A percentile compares a stretch with the other conserved stretches of the same genome.
phyloP scores from a whole-genome alignment of 1,140 invertebrate species.

The Papilio glaucus region DNA sequence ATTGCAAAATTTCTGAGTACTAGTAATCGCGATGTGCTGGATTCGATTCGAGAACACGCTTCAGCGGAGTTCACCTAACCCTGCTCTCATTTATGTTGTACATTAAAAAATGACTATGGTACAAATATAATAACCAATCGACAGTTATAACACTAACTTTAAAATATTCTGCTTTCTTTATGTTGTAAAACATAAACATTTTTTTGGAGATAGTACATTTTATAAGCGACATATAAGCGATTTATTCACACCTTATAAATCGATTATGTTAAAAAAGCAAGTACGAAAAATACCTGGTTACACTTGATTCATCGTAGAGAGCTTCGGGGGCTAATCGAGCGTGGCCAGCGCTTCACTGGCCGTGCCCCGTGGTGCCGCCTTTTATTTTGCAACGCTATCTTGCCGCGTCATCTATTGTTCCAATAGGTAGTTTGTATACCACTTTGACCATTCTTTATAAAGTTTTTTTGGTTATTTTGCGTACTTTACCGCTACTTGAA shows the following conservation, averaged over 20 bases:
- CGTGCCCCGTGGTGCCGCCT: constrained; percentile 41
- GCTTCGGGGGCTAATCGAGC: constrained; percentile 57
- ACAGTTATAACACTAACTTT: not conserved
- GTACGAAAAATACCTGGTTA: constrained; percentile 4
- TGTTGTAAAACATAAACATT: not conserved
- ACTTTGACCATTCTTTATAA: not conserved
- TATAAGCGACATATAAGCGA: too few relatives aligned
- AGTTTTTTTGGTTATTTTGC: too few relatives aligned
- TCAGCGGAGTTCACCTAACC: too few relatives aligned
- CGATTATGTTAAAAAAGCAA: constrained; percentile 26
- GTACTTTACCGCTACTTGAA: not conserved
- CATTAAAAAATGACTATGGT: too few relatives aligned
- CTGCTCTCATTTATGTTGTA: too few relatives aligned
- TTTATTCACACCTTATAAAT: too few relatives aligned
- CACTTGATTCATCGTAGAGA: constrained; percentile 38
- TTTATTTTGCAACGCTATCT: constrained; percentile 52
- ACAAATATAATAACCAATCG: too few relatives aligned
- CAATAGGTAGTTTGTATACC: not conserved
- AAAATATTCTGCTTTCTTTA: not conserved
- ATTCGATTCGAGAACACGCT: too few relatives aligned
- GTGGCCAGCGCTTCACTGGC: constrained; percentile 35
- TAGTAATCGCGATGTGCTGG: too few relatives aligned
- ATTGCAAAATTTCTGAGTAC: too few relatives aligned
- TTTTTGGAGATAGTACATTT: too few relatives aligned
- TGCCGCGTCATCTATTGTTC: constrained; percentile 31